Conservation (phyloP, 1,140 invertebrate genomes). For the Bilobella aurantiaca region DNA sequence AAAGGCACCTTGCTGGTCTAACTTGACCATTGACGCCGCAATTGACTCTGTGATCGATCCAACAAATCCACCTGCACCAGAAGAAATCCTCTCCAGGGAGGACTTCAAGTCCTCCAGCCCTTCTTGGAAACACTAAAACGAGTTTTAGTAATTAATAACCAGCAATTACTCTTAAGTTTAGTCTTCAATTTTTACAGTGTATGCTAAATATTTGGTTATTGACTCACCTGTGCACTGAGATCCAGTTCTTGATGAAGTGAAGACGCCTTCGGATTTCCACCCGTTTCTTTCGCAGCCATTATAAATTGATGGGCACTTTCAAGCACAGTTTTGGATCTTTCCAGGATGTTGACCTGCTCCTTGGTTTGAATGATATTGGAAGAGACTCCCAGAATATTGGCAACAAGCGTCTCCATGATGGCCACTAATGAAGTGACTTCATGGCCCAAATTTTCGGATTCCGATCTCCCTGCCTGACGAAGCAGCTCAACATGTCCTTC, state of each 20-base stretch:
- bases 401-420: conserved; percentile 74
- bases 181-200: too few species aligned
- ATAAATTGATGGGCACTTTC: conserved; percentile 80
- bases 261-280: conserved; percentile 68
- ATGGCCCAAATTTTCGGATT: conserved; percentile 89
- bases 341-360: conserved; percentile 75
- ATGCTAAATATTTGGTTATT: too few species aligned
- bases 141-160: not conserved
- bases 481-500: conserved; percentile 70
- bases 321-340: conserved; percentile 86
- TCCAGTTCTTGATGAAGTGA: conserved; percentile 32
- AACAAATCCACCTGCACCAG: conserved; percentile 55
- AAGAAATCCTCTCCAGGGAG: conserved; percentile 33
- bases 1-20: conserved; percentile 33
- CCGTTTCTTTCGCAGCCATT: conserved; percentile 73
- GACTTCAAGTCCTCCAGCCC: conserved; percentile 32
- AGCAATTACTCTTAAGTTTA: too few species aligned
- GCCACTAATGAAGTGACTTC: conserved; percentile 63
- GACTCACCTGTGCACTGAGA: conserved; percentile 28
- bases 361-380: conserved; percentile 80
- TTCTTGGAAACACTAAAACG: conserved; percentile 33
- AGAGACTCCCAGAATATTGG: conserved; percentile 71
- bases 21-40: conserved; percentile 33
- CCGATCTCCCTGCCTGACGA: conserved; percentile 67
- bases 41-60: conserved; percentile 77